A percentile compares a stretch with the other conserved stretches of the same genome.
These are phyloP conservation scores for Keiferia lycopersicella DNA, from an alignment of 2,888 invertebrate species.

Conservation along the genomic window DNA sequence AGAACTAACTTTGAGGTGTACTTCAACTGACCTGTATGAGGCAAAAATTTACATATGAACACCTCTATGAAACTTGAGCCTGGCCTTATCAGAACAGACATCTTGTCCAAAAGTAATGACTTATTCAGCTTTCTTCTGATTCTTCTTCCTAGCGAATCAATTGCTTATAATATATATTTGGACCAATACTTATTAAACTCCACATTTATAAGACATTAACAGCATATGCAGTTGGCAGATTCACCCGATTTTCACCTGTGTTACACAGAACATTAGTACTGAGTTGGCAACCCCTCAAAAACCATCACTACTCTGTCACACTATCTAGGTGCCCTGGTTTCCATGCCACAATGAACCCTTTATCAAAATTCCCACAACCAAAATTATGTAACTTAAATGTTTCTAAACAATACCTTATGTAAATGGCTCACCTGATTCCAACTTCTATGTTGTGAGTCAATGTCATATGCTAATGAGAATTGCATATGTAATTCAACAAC, in stretches of 20 bases:
- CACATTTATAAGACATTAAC: background rate
- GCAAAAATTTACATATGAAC: too few relatives aligned
- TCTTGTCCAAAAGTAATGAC: too few relatives aligned
- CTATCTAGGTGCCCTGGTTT: background rate
- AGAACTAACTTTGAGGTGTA: too few relatives aligned
- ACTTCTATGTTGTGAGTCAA: constrained; percentile 20
- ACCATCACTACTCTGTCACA: constrained; percentile 8
- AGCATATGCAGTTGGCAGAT: background rate
- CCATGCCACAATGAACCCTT: background rate
- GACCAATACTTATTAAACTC: background rate
- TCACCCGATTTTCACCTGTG: background rate
- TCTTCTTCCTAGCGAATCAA: too few relatives aligned
- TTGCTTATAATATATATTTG: too few relatives aligned
- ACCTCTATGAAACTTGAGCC: too few relatives aligned
- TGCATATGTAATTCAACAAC: background rate
- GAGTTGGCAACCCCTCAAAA: constrained; percentile 7
- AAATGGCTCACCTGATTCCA: constrained; percentile 14
- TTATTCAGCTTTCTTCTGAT: too few relatives aligned
- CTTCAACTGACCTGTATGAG: too few relatives aligned
- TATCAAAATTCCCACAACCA: background rate
- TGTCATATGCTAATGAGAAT: constrained; percentile 14
- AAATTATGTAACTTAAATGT: constrained; percentile 17
- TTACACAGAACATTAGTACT: background rate
- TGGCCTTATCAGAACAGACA: background rate
- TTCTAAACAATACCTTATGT: constrained; percentile 17